Evolutionary conservation across 2,113 vertebrate species (phyloP), one percentile per base, ranked within the genome.

Genomic region (Thomomys bottae): DNA sequence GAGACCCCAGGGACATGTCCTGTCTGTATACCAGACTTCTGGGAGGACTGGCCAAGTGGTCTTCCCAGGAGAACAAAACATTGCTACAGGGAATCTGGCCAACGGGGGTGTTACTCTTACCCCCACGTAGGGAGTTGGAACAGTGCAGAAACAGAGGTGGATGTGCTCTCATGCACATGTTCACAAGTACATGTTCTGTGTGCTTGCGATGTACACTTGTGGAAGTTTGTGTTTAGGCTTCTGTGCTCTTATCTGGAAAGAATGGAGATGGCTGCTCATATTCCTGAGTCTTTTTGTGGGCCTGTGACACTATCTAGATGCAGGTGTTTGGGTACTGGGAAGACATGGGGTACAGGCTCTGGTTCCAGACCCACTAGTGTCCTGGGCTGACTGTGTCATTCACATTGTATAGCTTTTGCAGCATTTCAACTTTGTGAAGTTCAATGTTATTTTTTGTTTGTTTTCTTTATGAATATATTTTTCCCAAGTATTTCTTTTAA

Each of bases 61-160:
- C 32, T 76, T 79, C 89, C 78, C 87, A 85, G 78, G 84, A 89
- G 92, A 38, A 3, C 3, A 92, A 8, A 72, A 17, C 21, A 61
- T 83, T 72, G 36, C 40, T 73, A 2, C 79, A 87, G 91, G 49
- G 81, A 91, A 77, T 30, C 42, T 77, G 42, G 20, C 6, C 87
- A 90, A 72, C 30, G 45, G 80, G 84, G 79, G 30, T 80, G 57
- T 8, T 88, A 59, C 5, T 66, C 21, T 70, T 32, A 49, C 42
- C 49, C 36, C 10, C 0, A 23, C 72, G 36, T 92, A 88, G 82
- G 72, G 45, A 87, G 79, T 89, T 81, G 67, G n/a, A 66, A n/a
- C 20, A 4, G 3, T 40, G 34, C 0, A 72, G 23, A 20, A 36
- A 8, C 6, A 84, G 36, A 34, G 6, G 0, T 89, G 38, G 40